These are phyloP conservation scores for Lerema accius DNA, from an alignment of 1,140 invertebrate species.

Conservation along the genomic window DNA sequence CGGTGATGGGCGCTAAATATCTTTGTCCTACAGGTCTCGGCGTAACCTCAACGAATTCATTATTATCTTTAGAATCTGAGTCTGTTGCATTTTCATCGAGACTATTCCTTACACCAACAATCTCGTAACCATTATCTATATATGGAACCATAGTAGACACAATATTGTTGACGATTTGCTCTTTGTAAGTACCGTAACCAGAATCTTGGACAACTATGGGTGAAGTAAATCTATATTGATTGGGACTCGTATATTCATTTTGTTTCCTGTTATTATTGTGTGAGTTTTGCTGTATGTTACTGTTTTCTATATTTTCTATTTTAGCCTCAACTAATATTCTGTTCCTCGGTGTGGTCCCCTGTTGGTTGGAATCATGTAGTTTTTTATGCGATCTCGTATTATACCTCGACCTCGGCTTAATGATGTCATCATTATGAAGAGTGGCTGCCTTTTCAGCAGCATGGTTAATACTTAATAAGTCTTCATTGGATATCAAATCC, in stretches of 20 bases:
- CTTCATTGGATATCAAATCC: slow-evolving; percentile 82
- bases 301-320: slow-evolving; percentile 58
- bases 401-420: slow-evolving; percentile 55
- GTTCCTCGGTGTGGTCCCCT: slow-evolving; percentile 37
- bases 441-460: slow-evolving; percentile 69
- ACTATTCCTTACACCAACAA: slow-evolving; percentile 57
- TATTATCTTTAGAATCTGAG: slow-evolving; percentile 37
- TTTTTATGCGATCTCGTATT: slow-evolving; percentile 33
- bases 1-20: slow-evolving; percentile 83
- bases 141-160: slow-evolving; percentile 72
- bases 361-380: slow-evolving; percentile 35
- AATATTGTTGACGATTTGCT: slow-evolving; percentile 66
- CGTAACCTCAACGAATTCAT: slow-evolving; percentile 66
- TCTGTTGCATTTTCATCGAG: slow-evolving; percentile 44
- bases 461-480: slow-evolving; percentile 83
- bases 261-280: slow-evolving; percentile 42
- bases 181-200: slow-evolving; percentile 52
- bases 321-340: slow-evolving; percentile 62
- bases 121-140: slow-evolving; percentile 67
- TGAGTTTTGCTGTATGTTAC: slow-evolving; percentile 41
- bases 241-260: slow-evolving; percentile 40
- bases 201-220: slow-evolving; percentile 70
- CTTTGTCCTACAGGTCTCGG: slow-evolving; percentile 78
- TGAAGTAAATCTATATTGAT: slow-evolving; percentile 63
- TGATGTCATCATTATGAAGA: slow-evolving; percentile 56